These are phyloP conservation scores for Ochlodes sylvanus DNA, from an alignment of 2,888 invertebrate genomes.

Conservation along the genomic window DNA sequence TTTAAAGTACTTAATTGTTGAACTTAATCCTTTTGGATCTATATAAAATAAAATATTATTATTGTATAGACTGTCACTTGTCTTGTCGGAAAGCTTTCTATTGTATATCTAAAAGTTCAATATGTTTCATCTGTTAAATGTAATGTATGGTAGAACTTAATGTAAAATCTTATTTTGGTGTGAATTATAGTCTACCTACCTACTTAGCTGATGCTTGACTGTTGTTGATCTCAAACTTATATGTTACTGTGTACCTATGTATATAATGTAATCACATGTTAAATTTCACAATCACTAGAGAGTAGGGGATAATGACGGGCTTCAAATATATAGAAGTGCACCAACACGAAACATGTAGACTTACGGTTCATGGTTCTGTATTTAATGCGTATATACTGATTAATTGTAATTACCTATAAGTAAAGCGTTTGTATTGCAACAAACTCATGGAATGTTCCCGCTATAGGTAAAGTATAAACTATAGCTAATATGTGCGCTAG, in stretches of 20 bases:
- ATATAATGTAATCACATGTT: slow-evolving; percentile 84
- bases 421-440: slow-evolving; percentile 58
- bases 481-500: background rate
- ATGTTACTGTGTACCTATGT: slow-evolving; percentile 81
- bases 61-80: slow-evolving; percentile 37
- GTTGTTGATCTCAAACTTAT: slow-evolving; percentile 81
- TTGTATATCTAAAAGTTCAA: slow-evolving; percentile 26
- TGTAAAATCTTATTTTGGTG: slow-evolving; percentile 43
- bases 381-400: slow-evolving; percentile 68
- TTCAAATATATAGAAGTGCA: slow-evolving; percentile 77
- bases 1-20: slow-evolving; percentile 28
- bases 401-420: slow-evolving; percentile 50
- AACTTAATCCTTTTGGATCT: slow-evolving; percentile 19
- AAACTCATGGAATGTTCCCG: slow-evolving; percentile 50
- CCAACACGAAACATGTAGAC: slow-evolving; percentile 80
- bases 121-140: slow-evolving; percentile 31
- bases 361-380: slow-evolving; percentile 74
- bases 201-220: slow-evolving; percentile 79
- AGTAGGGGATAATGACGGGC: slow-evolving; percentile 68
- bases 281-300: slow-evolving; percentile 76
- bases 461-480: too few relatives aligned
- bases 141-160: slow-evolving; percentile 41
- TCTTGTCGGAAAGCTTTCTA: slow-evolving; percentile 32
- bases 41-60: slow-evolving; percentile 24
- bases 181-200: slow-evolving; percentile 41